phyloP scores from a whole-genome alignment of 2,113 vertebrate species.

The Dromaius novaehollandiae region DNA sequence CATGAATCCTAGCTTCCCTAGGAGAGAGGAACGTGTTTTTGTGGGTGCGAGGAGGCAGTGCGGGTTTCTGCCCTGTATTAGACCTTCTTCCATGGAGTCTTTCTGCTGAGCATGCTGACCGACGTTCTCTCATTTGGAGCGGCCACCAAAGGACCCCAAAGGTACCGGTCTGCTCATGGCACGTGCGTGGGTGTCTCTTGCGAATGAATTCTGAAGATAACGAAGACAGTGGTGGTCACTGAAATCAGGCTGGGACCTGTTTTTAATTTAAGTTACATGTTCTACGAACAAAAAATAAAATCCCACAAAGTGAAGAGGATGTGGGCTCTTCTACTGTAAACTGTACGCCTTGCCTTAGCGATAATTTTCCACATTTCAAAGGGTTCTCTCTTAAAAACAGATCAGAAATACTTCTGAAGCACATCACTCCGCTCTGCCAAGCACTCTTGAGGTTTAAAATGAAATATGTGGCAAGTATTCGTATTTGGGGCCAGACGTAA shows the following conservation, averaged over 20 bases:
- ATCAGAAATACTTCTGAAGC: accelerated
- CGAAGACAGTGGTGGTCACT: not conserved
- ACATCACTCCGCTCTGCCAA: not conserved
- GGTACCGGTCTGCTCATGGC: too few species aligned
- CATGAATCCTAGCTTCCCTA: not conserved
- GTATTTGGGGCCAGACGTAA: not conserved
- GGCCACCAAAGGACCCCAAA: too few species aligned
- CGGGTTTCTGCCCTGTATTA: not conserved
- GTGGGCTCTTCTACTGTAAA: not conserved
- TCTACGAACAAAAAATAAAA: not conserved
- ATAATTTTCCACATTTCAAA: not conserved
- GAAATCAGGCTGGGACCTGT: accelerated
- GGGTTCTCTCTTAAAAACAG: too few species aligned
- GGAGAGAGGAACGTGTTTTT: not conserved
- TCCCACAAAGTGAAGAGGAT: not conserved
- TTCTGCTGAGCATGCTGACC: not conserved
- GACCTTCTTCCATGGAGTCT: not conserved
- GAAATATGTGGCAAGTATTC: not conserved
- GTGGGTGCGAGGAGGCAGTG: not conserved
- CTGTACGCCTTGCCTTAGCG: too few species aligned
- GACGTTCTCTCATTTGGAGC: not conserved
- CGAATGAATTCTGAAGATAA: too few species aligned
- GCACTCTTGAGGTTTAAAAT: not conserved
- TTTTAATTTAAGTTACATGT: not conserved
- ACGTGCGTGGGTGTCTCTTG: too few species aligned